Evolutionary conservation across 1,140 invertebrate genomes (phyloP).

Genomic region (Ceratitis capitata): DNA sequence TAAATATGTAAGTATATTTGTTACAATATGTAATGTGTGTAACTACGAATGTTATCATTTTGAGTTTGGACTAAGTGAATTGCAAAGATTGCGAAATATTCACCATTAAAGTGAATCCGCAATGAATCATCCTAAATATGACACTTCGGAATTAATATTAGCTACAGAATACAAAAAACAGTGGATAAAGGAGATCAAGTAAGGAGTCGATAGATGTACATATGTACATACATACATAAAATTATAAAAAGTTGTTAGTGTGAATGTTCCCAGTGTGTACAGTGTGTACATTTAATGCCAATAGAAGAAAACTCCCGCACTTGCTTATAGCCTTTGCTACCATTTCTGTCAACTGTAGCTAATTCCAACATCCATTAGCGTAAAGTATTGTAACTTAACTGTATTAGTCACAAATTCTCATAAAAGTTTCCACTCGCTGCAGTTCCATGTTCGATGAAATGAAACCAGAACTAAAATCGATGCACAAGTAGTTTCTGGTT

Average conservation of each 20-base stretch:
- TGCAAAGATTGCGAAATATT: background rate
- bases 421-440: background rate
- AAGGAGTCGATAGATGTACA: no score
- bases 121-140: conserved; percentile 32
- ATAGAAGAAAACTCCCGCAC: background rate
- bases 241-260: background rate
- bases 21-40: background rate
- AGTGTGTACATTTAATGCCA: background rate
- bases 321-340: background rate
- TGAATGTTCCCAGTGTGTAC: no score
- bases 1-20: background rate
- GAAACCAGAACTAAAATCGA: conserved; percentile 39
- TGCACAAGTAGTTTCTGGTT: conserved; percentile 29
- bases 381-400: background rate
- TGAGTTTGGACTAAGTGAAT: background rate
- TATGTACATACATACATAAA: background rate
- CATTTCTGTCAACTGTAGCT: background rate
- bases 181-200: background rate
- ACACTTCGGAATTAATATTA: conserved; percentile 15
- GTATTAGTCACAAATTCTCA: background rate
- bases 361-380: background rate
- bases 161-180: background rate
- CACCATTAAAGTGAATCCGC: background rate
- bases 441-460: background rate
- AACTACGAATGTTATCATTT: background rate